Conservation (phyloP, 1,140 invertebrate species). For the Ylistrum balloti region DNA sequence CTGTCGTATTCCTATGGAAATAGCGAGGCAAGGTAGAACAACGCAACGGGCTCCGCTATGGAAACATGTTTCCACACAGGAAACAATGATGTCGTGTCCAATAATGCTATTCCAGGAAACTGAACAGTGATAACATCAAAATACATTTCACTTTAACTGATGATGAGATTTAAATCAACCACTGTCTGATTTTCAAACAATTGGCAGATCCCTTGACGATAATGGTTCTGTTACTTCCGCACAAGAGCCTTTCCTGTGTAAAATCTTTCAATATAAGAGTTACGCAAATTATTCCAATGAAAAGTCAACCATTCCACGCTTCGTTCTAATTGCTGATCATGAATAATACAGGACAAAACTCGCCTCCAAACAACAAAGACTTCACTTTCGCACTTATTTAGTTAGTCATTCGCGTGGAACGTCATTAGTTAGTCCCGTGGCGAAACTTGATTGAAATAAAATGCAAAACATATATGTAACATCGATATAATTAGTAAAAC, state of each 20-base stretch:
- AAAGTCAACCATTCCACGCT: constrained; percentile 25
- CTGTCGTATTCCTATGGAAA: constrained; percentile 16
- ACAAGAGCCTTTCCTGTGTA: constrained; percentile 13
- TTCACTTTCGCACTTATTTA: constrained; percentile 17
- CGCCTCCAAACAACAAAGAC: background rate
- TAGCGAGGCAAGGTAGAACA: constrained; percentile 24
- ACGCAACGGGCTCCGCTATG: background rate
- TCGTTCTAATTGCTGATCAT: constrained; percentile 7
- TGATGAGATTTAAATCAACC: constrained; percentile 35
- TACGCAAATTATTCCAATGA: constrained; percentile 17
- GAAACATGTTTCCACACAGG: constrained; percentile 26
- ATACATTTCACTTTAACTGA: constrained; percentile 28
- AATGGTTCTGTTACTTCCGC: background rate
- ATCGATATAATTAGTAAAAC: constrained; percentile 40
- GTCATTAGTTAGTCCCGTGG: constrained; percentile 20
- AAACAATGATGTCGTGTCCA: constrained; percentile 38
- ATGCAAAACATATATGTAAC: constrained; percentile 40
- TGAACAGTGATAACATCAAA: constrained; percentile 19
- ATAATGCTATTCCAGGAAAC: constrained; percentile 38
- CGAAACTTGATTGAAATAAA: constrained; percentile 18
- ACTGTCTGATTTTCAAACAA: constrained; percentile 39
- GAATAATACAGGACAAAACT: constrained; percentile 28
- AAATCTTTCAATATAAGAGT: background rate
- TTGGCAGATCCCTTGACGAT: constrained; percentile 9
- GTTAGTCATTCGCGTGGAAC: background rate